Evolutionary conservation across 2,113 vertebrate genomes (phyloP).

Genomic region (Uria aalge): DNA sequence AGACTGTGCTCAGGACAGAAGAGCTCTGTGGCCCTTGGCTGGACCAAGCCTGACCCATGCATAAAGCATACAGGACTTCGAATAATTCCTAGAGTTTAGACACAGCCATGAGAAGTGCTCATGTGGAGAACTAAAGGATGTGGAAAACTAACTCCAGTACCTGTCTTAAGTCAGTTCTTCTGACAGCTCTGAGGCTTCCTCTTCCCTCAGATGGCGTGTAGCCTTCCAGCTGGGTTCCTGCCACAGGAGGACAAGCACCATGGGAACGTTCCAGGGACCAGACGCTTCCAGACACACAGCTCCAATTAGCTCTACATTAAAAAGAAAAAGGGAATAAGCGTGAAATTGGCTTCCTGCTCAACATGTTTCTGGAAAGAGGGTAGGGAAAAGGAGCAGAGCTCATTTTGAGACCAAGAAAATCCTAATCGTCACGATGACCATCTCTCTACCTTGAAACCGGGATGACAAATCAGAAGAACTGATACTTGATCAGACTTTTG

Average conservation of each 20-base stretch:
- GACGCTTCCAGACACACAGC: background rate
- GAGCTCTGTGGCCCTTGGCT: background rate
- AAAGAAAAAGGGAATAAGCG: background rate
- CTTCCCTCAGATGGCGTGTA: background rate
- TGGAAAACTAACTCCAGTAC: background rate
- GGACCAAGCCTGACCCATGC: background rate
- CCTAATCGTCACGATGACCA: background rate
- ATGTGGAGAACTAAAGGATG: background rate
- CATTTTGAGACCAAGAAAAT: background rate
- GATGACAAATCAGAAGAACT: background rate
- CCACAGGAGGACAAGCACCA: background rate
- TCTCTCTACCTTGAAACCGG: background rate
- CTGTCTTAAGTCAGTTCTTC: background rate
- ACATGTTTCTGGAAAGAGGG: background rate
- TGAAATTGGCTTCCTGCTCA: background rate
- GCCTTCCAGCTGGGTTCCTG: background rate
- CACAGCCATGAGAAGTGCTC: background rate
- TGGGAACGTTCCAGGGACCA: background rate
- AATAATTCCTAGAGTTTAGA: background rate
- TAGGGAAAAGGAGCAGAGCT: background rate
- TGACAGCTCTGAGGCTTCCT: background rate
- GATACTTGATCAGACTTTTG: background rate
- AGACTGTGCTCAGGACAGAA: background rate
- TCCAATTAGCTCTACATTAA: background rate
- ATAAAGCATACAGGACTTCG: background rate